Base-by-base conservation (phyloP, 2,888 invertebrate genomes). In the Amiota mariae region DNA sequence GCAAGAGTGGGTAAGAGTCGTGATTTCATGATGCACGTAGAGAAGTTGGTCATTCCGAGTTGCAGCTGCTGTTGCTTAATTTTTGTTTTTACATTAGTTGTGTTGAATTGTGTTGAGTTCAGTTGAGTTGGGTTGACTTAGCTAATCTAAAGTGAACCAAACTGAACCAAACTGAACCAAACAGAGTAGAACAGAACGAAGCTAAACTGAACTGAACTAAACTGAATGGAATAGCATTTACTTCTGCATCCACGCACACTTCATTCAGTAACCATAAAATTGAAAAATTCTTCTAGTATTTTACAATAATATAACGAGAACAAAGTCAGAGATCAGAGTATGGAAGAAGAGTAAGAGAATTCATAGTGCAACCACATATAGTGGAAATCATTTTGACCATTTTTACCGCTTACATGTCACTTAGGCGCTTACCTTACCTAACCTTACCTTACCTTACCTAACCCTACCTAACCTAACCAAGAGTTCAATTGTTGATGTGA, bases 191-290 rank as follows among this genome's bases (percentile, higher is more conserved):
- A 36, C 36, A 2, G 8, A 36, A 36, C 2, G 0, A 36, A 36
- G 8, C 6, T 24, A 3, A 24, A 24, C 24, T 24, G 24, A 24
- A 24, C 24, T 36, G 36, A 36, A 6, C 76, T 71, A 75, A 77
- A 75, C 70, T 75, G 77, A 36, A 36, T 36, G 36, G 36, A 36
- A 6, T 6, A 18, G 81, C 78, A 86, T 85, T 87, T 84, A 82
- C 81, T 87, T 84, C 82, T 82, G 85, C 85, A 81, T 82, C 82
- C 84, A 82, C 82, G 82, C 85, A 36, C 36, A 87, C 85, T 87
- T 87, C 87, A 87, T 87, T 85, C 87, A 86, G 85, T 85, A 87
- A 84, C 87, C 87, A 87, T 87, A 87, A 86, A 87, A 87, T 87
- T 87, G 87, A 85, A 86, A 87, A 87, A 84, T 81, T 79, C 81